A percentile compares a stretch with the other conserved stretches of the same genome.
phyloP scores from a whole-genome alignment of 2,888 invertebrate genomes.

The Lacanobia wlatinum region DNA sequence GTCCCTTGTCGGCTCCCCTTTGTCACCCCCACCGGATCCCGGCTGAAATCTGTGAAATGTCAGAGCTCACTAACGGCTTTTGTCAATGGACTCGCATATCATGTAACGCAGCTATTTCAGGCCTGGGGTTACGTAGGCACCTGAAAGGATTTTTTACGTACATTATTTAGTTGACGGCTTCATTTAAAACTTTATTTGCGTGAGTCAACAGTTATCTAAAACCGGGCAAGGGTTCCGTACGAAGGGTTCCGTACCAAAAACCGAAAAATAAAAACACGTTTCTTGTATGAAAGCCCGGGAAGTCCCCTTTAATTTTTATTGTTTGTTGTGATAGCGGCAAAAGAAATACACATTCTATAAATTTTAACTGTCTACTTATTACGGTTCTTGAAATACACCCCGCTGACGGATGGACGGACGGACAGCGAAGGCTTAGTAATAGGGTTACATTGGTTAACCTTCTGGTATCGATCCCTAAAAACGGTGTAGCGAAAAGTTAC shows the following conservation, averaged over 20 bases:
- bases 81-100: conserved; percentile 44
- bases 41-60: conserved; percentile 57
- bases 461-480: background rate
- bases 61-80: conserved; percentile 51
- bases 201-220: background rate
- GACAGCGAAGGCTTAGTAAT: no score
- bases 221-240: no score
- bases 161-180: conserved; percentile 12
- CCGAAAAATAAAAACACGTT: no score
- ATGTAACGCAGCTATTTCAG: conserved; percentile 36
- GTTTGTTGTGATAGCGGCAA: no score
- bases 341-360: no score
- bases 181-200: background rate
- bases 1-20: conserved; percentile 52
- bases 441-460: no score
- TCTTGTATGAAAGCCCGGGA: no score
- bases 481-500: background rate
- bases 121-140: conserved; percentile 1
- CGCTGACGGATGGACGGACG: no score
- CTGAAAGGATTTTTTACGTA: conserved; percentile 13
- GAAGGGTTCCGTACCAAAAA: no score
- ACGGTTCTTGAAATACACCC: no score
- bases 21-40: conserved; percentile 34
- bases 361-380: no score
- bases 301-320: no score